phyloP scores from a whole-genome alignment of 2,888 invertebrate species.

The Dynastes grantii region DNA sequence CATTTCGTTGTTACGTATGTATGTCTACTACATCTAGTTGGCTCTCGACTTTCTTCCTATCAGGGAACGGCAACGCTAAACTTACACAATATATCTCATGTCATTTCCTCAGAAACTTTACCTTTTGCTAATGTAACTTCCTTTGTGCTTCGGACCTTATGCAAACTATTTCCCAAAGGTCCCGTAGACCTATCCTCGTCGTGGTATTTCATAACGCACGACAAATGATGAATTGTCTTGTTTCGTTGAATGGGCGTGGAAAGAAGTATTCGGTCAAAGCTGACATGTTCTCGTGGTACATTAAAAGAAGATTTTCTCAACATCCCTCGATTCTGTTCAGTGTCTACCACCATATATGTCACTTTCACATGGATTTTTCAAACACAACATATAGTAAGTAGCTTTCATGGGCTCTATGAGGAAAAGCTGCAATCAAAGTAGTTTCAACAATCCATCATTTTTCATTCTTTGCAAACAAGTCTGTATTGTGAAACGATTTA shows the following conservation, averaged over 20 bases:
- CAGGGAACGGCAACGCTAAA: slow-evolving; percentile 10
- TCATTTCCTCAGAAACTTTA: slow-evolving; percentile 30
- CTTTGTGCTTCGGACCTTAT: slow-evolving; percentile 14
- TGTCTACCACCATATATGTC: no score
- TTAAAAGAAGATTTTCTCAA: no score
- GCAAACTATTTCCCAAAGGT: slow-evolving; percentile 33
- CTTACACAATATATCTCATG: slow-evolving; percentile 42
- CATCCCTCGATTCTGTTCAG: no score
- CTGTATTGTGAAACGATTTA: no score
- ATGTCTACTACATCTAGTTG: no score
- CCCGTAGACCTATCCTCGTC: neutral
- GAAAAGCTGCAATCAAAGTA: no score
- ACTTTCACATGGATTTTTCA: no score
- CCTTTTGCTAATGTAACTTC: slow-evolving; percentile 39
- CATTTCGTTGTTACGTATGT: slow-evolving; percentile 1
- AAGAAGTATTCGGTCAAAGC: slow-evolving; percentile 1
- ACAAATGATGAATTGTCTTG: slow-evolving; percentile 15
- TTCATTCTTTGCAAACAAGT: no score
- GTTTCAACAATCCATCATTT: no score
- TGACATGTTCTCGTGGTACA: neutral
- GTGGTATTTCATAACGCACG: slow-evolving; percentile 1
- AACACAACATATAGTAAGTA: no score
- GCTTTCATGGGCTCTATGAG: no score
- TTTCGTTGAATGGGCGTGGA: slow-evolving; percentile 9
- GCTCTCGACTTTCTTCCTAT: slow-evolving; percentile 20